These are phyloP conservation scores for Argopecten irradians DNA, from an alignment of 1,140 invertebrate genomes.

Conservation along the genomic window DNA sequence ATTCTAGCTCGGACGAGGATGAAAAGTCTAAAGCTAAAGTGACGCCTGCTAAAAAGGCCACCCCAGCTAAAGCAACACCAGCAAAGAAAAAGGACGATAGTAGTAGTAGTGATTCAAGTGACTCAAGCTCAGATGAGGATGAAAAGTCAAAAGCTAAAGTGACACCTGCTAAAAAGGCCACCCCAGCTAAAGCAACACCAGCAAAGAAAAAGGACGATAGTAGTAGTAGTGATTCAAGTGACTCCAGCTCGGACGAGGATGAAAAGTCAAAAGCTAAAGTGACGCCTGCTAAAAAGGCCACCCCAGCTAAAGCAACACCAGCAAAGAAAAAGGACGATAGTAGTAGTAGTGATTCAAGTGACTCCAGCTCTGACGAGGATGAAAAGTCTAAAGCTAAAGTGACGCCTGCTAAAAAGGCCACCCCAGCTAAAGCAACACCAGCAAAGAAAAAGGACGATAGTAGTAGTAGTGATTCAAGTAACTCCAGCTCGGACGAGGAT, in stretches of 20 bases:
- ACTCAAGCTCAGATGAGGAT: slow-evolving; percentile 47
- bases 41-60: slow-evolving; percentile 20
- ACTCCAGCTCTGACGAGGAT: slow-evolving; percentile 45
- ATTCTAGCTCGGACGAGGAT: slow-evolving; percentile 43
- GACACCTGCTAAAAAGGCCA: slow-evolving; percentile 29
- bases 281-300: slow-evolving; percentile 26
- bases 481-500: slow-evolving; percentile 45
- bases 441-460: slow-evolving; percentile 34
- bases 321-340: slow-evolving; percentile 33
- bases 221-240: slow-evolving; percentile 40
- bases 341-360: slow-evolving; percentile 45
- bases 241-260: slow-evolving; percentile 26
- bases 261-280: not conserved
- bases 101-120: slow-evolving; percentile 44
- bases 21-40: slow-evolving; percentile 23
- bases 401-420: not conserved
- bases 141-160: slow-evolving; percentile 26
- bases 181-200: slow-evolving; percentile 22
- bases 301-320: slow-evolving; percentile 14
- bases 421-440: slow-evolving; percentile 6
- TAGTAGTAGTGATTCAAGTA: slow-evolving; percentile 49
- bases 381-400: slow-evolving; percentile 29
- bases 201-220: slow-evolving; percentile 33
- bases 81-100: slow-evolving; percentile 34
- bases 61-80: slow-evolving; percentile 33